These are phyloP conservation scores for Alauda arvensis DNA, from an alignment of 2,797 vertebrate genomes.

Conservation along the genomic window DNA sequence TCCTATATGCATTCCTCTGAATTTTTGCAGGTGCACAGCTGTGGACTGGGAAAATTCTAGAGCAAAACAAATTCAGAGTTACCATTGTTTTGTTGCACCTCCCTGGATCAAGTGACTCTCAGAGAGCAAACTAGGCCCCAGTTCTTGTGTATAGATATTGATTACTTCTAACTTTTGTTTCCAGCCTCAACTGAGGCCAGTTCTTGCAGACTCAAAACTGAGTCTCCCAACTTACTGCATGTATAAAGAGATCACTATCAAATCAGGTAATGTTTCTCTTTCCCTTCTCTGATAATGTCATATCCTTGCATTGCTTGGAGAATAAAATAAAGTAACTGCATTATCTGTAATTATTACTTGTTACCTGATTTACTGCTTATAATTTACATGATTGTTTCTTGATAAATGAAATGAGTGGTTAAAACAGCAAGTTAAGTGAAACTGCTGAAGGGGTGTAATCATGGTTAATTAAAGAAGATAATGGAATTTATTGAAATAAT, in stretches of 20 bases:
- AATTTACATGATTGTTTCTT: constrained; percentile 43
- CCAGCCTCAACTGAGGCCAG: not conserved
- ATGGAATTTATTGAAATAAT: not conserved
- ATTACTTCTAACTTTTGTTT: not conserved
- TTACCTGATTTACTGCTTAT: constrained; percentile 49
- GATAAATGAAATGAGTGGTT: constrained; percentile 55
- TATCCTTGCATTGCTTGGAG: not conserved
- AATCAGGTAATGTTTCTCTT: not conserved
- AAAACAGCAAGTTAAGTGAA: constrained; percentile 38
- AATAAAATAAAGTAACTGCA: constrained; percentile 21
- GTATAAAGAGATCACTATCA: not conserved
- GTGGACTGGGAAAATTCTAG: not conserved
- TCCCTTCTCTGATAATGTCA: not conserved
- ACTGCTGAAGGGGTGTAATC: constrained; percentile 21
- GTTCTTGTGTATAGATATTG: not conserved
- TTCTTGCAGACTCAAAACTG: not conserved
- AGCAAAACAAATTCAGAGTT: not conserved
- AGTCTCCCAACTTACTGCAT: not conserved
- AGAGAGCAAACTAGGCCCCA: not conserved
- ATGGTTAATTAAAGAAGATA: constrained; percentile 34
- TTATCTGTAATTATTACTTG: constrained; percentile 49
- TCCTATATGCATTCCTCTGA: not conserved
- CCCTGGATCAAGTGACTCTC: not conserved
- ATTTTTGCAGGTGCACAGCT: not conserved
- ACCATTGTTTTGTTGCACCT: not conserved